A percentile compares a stretch with the other conserved stretches of the same genome.
phyloP scores from a whole-genome alignment of 2,113 vertebrate species.

The Mesembrinibis cayennensis region DNA sequence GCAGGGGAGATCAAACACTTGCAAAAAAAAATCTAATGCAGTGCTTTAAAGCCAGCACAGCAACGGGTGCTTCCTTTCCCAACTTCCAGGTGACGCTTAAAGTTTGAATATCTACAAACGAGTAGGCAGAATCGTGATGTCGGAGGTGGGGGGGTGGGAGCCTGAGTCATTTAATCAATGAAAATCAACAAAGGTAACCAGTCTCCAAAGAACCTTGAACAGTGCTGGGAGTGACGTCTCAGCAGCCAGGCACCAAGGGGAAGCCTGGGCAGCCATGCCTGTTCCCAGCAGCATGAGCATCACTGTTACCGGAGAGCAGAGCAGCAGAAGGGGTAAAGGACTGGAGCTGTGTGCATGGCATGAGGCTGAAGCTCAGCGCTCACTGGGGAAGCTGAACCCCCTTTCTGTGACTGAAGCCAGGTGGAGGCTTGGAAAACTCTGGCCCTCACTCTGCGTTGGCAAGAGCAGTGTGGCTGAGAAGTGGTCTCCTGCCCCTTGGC shows the following conservation, averaged over 20 bases:
- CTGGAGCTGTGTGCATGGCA: background rate
- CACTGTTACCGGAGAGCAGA: background rate
- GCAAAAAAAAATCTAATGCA: background rate
- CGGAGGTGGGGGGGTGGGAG: background rate
- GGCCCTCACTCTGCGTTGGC: accelerated
- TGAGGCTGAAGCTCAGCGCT: background rate
- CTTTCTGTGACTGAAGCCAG: background rate
- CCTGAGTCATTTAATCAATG: background rate
- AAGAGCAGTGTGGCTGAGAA: background rate
- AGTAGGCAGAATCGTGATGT: background rate
- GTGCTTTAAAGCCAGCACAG: background rate
- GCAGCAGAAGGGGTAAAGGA: background rate
- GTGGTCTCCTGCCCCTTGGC: background rate
- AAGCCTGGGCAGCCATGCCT: background rate
- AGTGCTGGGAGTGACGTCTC: background rate
- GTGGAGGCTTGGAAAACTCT: background rate
- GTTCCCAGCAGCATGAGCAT: background rate
- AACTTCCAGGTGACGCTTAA: background rate
- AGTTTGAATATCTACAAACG: background rate
- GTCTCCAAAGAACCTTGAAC: background rate
- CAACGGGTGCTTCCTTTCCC: background rate
- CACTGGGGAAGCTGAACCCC: accelerated
- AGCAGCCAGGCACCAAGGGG: background rate
- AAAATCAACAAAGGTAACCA: background rate
- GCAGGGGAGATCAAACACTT: background rate